Base-by-base conservation (phyloP, 2,888 invertebrate species). In the Agriopis marginaria region DNA sequence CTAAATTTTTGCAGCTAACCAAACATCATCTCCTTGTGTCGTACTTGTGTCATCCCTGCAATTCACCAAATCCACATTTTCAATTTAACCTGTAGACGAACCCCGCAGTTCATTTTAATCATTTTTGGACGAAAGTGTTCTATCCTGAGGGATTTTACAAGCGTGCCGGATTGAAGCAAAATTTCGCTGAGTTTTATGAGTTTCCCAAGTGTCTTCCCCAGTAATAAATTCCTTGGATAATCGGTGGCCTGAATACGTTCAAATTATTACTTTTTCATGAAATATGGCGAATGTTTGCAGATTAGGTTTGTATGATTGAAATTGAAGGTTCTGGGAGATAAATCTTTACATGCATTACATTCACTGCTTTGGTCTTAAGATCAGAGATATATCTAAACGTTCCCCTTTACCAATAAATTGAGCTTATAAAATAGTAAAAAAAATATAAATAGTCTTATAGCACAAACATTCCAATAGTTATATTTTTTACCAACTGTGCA, bases 41-140 rank as follows among this genome's bases (percentile, higher is more conserved):
- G 2, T 23, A n/a, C 49, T 45, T 11, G 5, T 12, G 14, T 7
- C 32, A 32, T 53, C 49, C 39, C 58, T 17, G 17, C 66, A 65
- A 69, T 71, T 71, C 66, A 54, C 69, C 69, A 71, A 72, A 74
- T 74, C 74, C 68, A 71, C 72, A 71, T 74, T 75, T 74, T 68
- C 71, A 75, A 75, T 75, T 72, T 74, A 74, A 70, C 72, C 74
- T 71, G 72, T 56, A 70, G 66, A 66, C 66, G 61, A 53, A 56
- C 64, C 14, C 59, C 64, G 70, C 64, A 68, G 70, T 73, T 58
- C 71, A 61, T 71, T 68, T 74, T 66, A 74, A 66, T 62, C 55
- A 56, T 72, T 70, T 74, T 74, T 63, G 63, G 58, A 58, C 64
- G 64, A 66, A 70, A 65, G 51, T 53, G 58, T 66, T 64, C 64